Percentiles rank a stretch among this genome's conserved stretches.
Conservation (phyloP, 1,140 invertebrate species). For the Zophobas morio region DNA sequence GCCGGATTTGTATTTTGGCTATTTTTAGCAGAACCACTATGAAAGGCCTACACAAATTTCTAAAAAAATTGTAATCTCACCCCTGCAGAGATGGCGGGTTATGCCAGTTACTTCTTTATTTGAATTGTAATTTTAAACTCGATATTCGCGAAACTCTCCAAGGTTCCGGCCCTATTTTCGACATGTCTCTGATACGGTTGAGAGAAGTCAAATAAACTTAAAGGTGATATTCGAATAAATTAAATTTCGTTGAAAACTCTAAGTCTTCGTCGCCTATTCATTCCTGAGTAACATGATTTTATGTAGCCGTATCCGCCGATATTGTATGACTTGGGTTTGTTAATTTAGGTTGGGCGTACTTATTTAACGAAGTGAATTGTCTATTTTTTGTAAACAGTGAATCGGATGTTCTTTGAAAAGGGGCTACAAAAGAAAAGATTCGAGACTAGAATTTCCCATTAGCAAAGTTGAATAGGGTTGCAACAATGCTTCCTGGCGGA, state of each 20-base stretch:
- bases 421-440: conserved; percentile 44
- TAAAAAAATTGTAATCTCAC: no score
- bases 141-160: conserved; percentile 8
- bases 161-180: conserved; percentile 9
- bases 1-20: no score
- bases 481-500: conserved; percentile 46
- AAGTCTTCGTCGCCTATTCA: conserved; percentile 6
- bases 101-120: not conserved
- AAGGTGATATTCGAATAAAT: conserved; percentile 31
- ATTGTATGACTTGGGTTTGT: conserved; percentile 1
- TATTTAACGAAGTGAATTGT: conserved; percentile 43
- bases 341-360: conserved; percentile 28
- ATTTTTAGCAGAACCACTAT: no score
- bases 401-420: conserved; percentile 45
- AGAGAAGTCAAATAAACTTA: conserved; percentile 20
- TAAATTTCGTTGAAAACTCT: conserved; percentile 11
- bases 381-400: conserved; percentile 43
- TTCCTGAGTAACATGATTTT: not conserved
- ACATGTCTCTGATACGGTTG: conserved; percentile 38
- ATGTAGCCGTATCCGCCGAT: conserved; percentile 5
- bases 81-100: no score
- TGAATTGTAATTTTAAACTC: conserved; percentile 16
- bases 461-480: conserved; percentile 40
- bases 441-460: conserved; percentile 52
- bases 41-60: no score